These are phyloP conservation scores for Sorex fumeus DNA, from an alignment of 2,113 vertebrate genomes.

Conservation along the genomic window DNA sequence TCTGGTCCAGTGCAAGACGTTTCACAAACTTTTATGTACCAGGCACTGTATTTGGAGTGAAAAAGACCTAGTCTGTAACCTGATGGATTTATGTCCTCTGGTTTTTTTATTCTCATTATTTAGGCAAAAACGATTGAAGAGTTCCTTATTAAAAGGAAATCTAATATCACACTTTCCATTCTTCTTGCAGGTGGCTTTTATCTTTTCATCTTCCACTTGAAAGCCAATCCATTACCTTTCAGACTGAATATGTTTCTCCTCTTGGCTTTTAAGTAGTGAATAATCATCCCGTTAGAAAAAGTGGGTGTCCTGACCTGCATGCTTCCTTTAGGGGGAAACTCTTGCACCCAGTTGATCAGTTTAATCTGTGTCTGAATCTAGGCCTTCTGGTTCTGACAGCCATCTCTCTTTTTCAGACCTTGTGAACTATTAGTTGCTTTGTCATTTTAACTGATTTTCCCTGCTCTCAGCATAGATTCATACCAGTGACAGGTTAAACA, in stretches of 20 bases:
- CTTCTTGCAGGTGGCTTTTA: slow-evolving; percentile 15
- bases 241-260: background rate
- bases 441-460: background rate
- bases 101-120: background rate
- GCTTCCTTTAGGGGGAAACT: background rate
- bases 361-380: slow-evolving; percentile 13
- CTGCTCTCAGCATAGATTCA: background rate
- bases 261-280: background rate
- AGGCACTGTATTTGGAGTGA: background rate
- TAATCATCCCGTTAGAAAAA: slow-evolving; percentile 15
- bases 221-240: slow-evolving; percentile 1
- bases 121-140: slow-evolving; percentile 13
- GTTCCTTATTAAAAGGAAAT: slow-evolving; percentile 57
- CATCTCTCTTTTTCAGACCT: slow-evolving; percentile 30
- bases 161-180: background rate
- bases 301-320: background rate
- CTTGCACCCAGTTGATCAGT: background rate
- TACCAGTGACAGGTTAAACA: slow-evolving; percentile 27
- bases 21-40: background rate
- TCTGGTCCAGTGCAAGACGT: background rate
- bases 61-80: background rate
- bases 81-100: background rate
- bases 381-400: slow-evolving; percentile 25
- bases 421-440: slow-evolving; percentile 10
- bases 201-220: slow-evolving; percentile 2